Evolutionary conservation across 1,140 invertebrate species (phyloP).

Genomic region (Tetragonula clypearis): DNA sequence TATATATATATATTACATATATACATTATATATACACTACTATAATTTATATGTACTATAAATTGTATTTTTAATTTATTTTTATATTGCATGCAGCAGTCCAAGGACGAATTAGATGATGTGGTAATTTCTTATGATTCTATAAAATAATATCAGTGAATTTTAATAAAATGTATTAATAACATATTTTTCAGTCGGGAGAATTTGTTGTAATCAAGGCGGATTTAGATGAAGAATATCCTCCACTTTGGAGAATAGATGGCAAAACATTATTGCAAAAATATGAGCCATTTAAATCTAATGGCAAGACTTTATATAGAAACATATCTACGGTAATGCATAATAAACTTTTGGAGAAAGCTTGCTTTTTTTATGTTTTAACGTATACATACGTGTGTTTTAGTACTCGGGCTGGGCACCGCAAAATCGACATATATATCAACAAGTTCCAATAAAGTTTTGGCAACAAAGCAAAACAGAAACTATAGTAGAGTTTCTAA

Average conservation of each 20-base stretch:
- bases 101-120: constrained; percentile 66
- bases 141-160: neutral
- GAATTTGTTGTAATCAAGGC: constrained; percentile 92
- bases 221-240: constrained; percentile 89
- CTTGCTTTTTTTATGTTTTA: constrained; percentile 17
- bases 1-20: neutral
- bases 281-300: constrained; percentile 91
- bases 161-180: constrained; percentile 10
- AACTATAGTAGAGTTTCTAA: constrained; percentile 90
- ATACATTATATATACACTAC: neutral
- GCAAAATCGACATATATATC: constrained; percentile 89
- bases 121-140: constrained; percentile 64
- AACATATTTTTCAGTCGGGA: constrained; percentile 85
- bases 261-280: constrained; percentile 93
- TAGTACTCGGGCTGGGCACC: constrained; percentile 91
- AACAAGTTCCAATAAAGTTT: constrained; percentile 89
- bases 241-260: constrained; percentile 93
- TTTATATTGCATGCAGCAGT: constrained; percentile 72
- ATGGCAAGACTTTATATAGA: constrained; percentile 90
- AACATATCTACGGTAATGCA: constrained; percentile 92
- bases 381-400: constrained; percentile 47
- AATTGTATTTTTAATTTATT: constrained; percentile 13
- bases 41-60: neutral
- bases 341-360: constrained; percentile 56
- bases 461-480: constrained; percentile 88